Evolutionary conservation across 2,888 invertebrate species (phyloP).

Genomic region (Athalia rosae): DNA sequence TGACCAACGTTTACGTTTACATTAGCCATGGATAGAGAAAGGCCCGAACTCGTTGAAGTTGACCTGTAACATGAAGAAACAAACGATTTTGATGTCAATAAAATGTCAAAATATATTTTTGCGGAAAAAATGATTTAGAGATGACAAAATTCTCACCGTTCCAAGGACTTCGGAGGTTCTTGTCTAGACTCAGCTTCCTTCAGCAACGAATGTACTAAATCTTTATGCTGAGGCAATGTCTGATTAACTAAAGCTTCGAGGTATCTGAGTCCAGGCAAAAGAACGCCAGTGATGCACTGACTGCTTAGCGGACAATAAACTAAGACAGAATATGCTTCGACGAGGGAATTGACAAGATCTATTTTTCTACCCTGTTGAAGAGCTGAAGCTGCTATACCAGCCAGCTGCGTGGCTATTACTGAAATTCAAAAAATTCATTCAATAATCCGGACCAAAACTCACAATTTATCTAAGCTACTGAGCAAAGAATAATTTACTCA

Average conservation of each 20-base stretch:
- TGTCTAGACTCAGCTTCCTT: slow-evolving; percentile 76
- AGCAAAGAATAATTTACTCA: slow-evolving; percentile 64
- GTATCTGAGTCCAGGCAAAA: slow-evolving; percentile 76
- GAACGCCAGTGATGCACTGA: slow-evolving; percentile 72
- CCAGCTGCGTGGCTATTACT: slow-evolving; percentile 80
- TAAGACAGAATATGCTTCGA: slow-evolving; percentile 80
- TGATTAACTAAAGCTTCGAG: slow-evolving; percentile 75
- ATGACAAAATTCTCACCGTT: slow-evolving; percentile 62
- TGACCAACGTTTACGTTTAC: slow-evolving; percentile 74
- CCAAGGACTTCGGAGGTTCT: slow-evolving; percentile 67
- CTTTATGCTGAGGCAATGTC: slow-evolving; percentile 74
- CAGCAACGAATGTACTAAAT: slow-evolving; percentile 75
- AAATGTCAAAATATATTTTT: not conserved
- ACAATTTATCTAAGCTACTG: not conserved
- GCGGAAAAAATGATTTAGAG: not conserved
- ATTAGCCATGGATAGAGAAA: slow-evolving; percentile 70
- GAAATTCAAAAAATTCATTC: slow-evolving; percentile 60
- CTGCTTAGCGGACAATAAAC: slow-evolving; percentile 76
- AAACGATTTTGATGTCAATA: not conserved
- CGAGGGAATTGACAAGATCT: slow-evolving; percentile 78
- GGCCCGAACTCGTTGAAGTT: slow-evolving; percentile 64
- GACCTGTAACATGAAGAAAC: slow-evolving; percentile 57
- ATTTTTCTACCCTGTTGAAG: slow-evolving; percentile 77
- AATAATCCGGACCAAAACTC: slow-evolving; percentile 12
- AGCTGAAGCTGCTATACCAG: slow-evolving; percentile 76